Evolutionary conservation across 2,113 vertebrate genomes (phyloP).

Genomic region (Irena cyanogastra): DNA sequence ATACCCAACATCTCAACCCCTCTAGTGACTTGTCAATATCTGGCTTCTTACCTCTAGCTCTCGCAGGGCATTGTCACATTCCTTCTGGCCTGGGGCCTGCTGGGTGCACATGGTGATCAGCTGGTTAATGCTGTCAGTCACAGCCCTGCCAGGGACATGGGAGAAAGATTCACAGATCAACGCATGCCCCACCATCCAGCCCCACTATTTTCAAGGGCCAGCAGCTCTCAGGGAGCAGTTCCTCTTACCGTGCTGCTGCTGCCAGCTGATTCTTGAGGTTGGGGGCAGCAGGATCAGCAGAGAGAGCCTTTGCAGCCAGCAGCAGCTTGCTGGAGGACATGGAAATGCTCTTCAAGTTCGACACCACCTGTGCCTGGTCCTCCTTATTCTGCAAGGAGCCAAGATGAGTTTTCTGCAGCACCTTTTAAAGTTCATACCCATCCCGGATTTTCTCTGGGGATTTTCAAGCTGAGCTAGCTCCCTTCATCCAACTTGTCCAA

Average conservation of each 20-base stretch:
- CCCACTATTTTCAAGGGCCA: background rate
- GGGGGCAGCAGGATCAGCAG: slow-evolving; percentile 88
- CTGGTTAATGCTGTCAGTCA: slow-evolving; percentile 97
- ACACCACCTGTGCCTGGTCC: slow-evolving; percentile 90
- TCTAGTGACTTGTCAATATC: background rate
- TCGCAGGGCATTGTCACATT: slow-evolving; percentile 93
- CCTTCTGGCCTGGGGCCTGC: slow-evolving; percentile 95
- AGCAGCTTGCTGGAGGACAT: slow-evolving; percentile 97
- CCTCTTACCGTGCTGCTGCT: slow-evolving; percentile 84
- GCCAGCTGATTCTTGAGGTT: slow-evolving; percentile 97
- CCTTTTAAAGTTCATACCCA: background rate
- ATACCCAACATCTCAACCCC: background rate
- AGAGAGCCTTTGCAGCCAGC: slow-evolving; percentile 91
- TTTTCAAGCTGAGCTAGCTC: background rate
- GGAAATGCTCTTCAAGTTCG: slow-evolving; percentile 96
- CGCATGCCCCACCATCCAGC: fast-evolving
- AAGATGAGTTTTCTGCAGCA: background rate
- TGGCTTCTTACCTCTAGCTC: slow-evolving; percentile 84
- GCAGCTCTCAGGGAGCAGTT: background rate
- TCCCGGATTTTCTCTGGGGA: background rate
- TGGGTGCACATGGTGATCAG: slow-evolving; percentile 98
- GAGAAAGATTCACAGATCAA: background rate
- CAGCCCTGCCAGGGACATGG: slow-evolving; percentile 73
- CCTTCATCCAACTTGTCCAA: fast-evolving
- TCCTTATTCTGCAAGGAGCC: slow-evolving; percentile 81